Evolutionary conservation across 2,113 vertebrate species (phyloP).

Genomic region (Cygnus atratus): DNA sequence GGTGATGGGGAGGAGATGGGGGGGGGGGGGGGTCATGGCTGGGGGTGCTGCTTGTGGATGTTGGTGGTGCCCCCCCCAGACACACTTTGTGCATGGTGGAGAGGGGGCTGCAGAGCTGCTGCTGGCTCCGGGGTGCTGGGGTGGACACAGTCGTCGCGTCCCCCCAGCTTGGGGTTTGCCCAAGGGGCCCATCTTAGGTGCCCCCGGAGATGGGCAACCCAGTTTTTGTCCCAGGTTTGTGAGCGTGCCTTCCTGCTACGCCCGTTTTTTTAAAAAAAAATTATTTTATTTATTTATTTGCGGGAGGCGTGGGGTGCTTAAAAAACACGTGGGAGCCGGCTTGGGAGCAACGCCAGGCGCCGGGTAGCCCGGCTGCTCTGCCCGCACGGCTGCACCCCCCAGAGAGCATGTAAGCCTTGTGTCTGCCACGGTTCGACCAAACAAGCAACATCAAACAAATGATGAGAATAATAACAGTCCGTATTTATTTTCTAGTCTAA

Average conservation of each 20-base stretch:
- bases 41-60: too few species aligned
- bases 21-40: too few species aligned
- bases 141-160: neutral
- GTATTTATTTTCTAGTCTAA: neutral
- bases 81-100: too few species aligned
- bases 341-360: neutral
- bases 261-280: neutral
- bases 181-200: too few species aligned
- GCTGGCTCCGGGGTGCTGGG: neutral
- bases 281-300: neutral
- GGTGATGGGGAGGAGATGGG: too few species aligned
- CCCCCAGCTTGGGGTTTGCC: neutral
- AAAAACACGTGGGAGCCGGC: neutral
- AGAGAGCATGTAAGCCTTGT: neutral
- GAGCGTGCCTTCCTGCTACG: neutral
- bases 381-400: neutral
- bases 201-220: too few species aligned
- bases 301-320: neutral
- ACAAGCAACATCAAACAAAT: neutral
- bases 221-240: neutral
- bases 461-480: rapidly evolving
- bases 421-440: neutral
- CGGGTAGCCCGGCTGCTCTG: neutral
- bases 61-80: too few species aligned
- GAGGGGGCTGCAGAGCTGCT: neutral